Evolutionary conservation across 1,140 invertebrate genomes (phyloP), one percentile per base, ranked within the genome.

Genomic region (Drosophila simulans): DNA sequence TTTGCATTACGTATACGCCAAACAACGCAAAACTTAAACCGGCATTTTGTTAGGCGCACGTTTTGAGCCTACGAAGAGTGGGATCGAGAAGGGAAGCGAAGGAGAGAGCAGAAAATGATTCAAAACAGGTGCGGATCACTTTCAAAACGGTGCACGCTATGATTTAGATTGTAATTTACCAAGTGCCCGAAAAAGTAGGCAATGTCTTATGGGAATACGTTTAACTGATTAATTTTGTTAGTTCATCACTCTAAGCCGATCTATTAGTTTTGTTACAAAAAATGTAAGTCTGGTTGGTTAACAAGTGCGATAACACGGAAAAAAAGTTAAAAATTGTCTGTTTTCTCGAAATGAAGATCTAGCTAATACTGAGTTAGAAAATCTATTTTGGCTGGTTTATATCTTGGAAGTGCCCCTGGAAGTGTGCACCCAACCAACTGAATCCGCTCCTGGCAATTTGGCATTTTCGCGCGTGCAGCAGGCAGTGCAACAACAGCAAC

Each of bases 1-100:
- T 17, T 51, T 15, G 64, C 69, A 81, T 83, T 85, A 83, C 80
- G 80, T 85, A 84, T 83, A 84, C 81, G 80, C 81, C 76, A 73
- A 43, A 62, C 58, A 86, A 73, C 76, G 71, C 72, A 57, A 77
- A 85, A 74, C 73, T 53, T 81, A 77, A 86, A 86, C 77, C 78
- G 73, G 78, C 81, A 84, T 83, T 82, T 82, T 77, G 79, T 64
- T 76, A 80, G 64, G 64, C 75, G 63, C 80, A 77, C 78, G 68
- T 80, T 85, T 80, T 65, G 69, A 59, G 43, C 43, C 63, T 66
- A 49, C 48, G 34, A 66, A 46, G 55, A 64, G 59, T 37, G 63
- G 27, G 20, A 43, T 34, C 34, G 4, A 20, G 27, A 5, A 4
- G 20, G 10, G 25, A 7, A 27, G 55, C 17, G 20, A 5, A 17